Conservation (phyloP, 2,888 invertebrate genomes). For the Euzetes globulus region DNA sequence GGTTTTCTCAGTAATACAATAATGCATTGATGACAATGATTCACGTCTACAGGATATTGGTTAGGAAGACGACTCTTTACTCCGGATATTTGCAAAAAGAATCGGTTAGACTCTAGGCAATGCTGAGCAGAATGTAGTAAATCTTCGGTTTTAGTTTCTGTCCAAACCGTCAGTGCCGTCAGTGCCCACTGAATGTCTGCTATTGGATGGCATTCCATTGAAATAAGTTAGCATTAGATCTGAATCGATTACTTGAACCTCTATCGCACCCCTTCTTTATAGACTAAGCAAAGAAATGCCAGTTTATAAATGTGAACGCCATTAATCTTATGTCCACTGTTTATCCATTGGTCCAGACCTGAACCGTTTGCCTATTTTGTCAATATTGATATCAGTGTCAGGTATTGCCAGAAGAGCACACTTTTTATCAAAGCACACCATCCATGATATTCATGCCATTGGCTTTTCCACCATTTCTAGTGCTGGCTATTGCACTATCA, state of each 20-base stretch:
- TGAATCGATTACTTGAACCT: constrained; percentile 15
- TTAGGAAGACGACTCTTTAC: constrained; percentile 23
- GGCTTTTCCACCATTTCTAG: not conserved
- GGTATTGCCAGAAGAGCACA: not conserved
- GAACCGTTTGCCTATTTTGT: constrained; percentile 27
- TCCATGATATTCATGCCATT: not conserved
- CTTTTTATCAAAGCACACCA: constrained; percentile 3
- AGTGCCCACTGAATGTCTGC: not conserved
- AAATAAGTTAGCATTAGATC: constrained; percentile 5
- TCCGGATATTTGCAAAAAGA: constrained; percentile 28
- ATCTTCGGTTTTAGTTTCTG: constrained; percentile 9
- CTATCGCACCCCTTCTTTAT: constrained; percentile 4
- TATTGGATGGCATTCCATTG: not conserved
- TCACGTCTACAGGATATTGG: constrained; percentile 27
- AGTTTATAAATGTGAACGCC: constrained; percentile 3
- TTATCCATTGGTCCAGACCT: constrained; percentile 12
- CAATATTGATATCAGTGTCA: constrained; percentile 23
- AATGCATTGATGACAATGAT: constrained; percentile 23
- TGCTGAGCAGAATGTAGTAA: not conserved
- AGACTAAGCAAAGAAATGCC: not conserved
- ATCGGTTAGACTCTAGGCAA: constrained; percentile 3
- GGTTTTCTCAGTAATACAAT: not conserved
- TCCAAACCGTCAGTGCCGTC: constrained; percentile 4
- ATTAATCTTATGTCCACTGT: constrained; percentile 25
- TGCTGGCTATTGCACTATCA: not conserved